Percentiles rank a stretch among this genome's conserved stretches.
Conservation (phyloP, 2,797 vertebrate genomes). For the Tokudaia tokunoshimensis region DNA sequence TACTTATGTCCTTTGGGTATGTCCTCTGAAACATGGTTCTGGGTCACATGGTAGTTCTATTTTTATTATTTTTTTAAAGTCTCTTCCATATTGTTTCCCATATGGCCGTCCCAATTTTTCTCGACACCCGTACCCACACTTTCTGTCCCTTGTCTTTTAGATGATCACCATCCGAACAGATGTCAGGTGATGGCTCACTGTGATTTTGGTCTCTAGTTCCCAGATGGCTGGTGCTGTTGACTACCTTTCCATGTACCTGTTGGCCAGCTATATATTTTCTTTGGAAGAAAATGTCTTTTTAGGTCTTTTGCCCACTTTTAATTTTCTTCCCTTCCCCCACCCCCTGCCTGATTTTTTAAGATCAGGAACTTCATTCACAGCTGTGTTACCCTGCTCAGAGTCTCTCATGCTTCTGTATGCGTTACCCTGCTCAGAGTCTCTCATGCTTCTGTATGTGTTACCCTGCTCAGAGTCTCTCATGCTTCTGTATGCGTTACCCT, state of each 20-base stretch:
- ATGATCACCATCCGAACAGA: background rate
- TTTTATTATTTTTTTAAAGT: conserved; percentile 18
- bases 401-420: too few relatives aligned
- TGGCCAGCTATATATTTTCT: background rate
- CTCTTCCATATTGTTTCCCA: conserved; percentile 24
- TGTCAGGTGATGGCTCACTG: background rate
- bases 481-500: background rate
- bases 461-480: background rate
- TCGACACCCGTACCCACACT: conserved; percentile 5
- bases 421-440: too few relatives aligned
- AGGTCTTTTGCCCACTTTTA: background rate
- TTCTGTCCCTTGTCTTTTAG: background rate
- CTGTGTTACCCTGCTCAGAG: background rate
- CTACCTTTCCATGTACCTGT: background rate
- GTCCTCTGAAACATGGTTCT: background rate
- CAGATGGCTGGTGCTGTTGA: background rate
- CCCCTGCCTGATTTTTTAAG: background rate
- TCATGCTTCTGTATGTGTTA: background rate
- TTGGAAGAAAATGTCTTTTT: background rate
- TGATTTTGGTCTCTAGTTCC: background rate
- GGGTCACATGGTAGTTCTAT: background rate
- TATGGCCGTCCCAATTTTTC: conserved; percentile 28
- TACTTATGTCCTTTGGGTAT: background rate
- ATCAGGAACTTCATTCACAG: background rate
- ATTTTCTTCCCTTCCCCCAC: too few relatives aligned